Evolutionary conservation across 2,113 vertebrate species (phyloP).

Genomic region (Peromyscus polionotus): DNA sequence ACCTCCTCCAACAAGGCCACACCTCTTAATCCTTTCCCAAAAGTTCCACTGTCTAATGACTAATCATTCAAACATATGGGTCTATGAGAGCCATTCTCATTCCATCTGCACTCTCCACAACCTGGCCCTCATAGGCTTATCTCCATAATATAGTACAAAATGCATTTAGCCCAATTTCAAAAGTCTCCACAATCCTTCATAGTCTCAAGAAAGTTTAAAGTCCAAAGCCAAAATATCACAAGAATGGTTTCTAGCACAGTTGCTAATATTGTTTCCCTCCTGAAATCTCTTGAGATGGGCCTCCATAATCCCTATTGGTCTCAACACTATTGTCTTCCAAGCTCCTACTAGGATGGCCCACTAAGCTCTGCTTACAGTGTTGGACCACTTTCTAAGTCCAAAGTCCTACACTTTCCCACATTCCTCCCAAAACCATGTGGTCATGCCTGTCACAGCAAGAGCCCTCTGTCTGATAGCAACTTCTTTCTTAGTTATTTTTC

Average conservation of each 20-base stretch:
- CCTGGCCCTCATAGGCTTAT: background rate
- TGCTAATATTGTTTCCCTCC: background rate
- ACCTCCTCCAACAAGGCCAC: background rate
- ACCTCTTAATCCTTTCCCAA: background rate
- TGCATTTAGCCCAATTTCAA: background rate
- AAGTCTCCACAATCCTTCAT: background rate
- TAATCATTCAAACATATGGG: background rate
- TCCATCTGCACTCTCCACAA: background rate
- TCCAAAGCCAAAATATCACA: background rate
- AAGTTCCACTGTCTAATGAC: background rate
- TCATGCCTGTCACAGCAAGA: background rate
- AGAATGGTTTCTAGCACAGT: background rate
- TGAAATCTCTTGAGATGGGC: background rate
- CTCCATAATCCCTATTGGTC: background rate
- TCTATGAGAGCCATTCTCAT: background rate
- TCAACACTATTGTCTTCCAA: background rate
- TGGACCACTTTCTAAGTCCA: background rate
- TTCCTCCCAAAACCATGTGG: background rate
- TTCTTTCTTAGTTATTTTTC: background rate
- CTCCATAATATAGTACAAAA: background rate
- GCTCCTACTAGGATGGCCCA: too few relatives aligned
- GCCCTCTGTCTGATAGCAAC: background rate
- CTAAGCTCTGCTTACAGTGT: background rate
- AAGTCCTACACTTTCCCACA: background rate
- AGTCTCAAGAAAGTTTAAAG: background rate